phyloP scores from a whole-genome alignment of 2,113 vertebrate species.

The Electrona antarctica region DNA sequence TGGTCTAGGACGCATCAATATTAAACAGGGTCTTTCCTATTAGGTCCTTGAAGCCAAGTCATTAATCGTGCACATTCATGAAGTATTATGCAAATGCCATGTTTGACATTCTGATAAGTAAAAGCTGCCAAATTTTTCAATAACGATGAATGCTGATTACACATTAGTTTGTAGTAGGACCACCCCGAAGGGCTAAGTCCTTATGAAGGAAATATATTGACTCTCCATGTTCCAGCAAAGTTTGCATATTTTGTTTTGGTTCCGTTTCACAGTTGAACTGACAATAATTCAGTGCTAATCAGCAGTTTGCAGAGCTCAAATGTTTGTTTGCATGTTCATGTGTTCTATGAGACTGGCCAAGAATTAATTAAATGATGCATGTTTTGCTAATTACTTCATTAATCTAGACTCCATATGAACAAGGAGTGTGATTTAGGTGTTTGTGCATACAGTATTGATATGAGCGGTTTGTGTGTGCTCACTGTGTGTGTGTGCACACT shows the following conservation, averaged over 20 bases:
- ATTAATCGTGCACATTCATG: constrained; percentile 54
- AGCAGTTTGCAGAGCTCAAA: not conserved
- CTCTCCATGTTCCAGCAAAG: not conserved
- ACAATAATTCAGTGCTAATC: not conserved
- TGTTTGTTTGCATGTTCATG: too few relatives aligned
- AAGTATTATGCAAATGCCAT: constrained; percentile 52
- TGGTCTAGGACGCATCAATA: constrained; percentile 53
- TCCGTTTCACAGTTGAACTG: not conserved
- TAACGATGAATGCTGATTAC: constrained; percentile 41
- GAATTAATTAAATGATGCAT: too few relatives aligned
- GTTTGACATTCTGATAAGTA: constrained; percentile 59
- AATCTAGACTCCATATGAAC: too few relatives aligned
- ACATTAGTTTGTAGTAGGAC: not conserved
- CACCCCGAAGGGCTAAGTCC: not conserved
- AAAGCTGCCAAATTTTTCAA: constrained; percentile 41
- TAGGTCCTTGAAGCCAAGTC: constrained; percentile 38
- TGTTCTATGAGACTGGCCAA: too few relatives aligned
- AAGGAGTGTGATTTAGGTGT: too few relatives aligned
- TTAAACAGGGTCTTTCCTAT: constrained; percentile 42
- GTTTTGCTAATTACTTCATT: too few relatives aligned
- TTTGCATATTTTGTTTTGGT: constrained; percentile 4
- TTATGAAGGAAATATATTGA: constrained; percentile 15
- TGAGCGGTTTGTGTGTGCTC: too few relatives aligned
- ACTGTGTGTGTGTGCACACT: too few relatives aligned
- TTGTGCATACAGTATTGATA: too few relatives aligned